phyloP scores from a whole-genome alignment of 2,888 invertebrate species.

The Phania funesta region DNA sequence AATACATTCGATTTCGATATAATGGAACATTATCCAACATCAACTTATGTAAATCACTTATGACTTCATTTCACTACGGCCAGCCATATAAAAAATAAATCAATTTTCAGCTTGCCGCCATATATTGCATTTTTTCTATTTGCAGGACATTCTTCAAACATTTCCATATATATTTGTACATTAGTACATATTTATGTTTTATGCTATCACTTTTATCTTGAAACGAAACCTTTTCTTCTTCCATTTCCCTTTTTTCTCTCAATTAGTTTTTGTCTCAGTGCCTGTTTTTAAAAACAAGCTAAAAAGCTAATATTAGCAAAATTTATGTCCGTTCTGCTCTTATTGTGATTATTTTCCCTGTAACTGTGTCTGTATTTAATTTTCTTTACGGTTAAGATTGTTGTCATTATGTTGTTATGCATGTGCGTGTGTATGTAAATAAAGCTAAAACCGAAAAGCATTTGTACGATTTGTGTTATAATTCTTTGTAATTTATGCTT shows the following conservation, averaged over 20 bases:
- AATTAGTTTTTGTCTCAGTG: constrained; percentile 2
- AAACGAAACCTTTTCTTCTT: constrained; percentile 5
- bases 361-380: background rate
- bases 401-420: background rate
- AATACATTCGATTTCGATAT: no score
- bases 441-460: constrained; percentile 9
- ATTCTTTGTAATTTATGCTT: constrained; percentile 69
- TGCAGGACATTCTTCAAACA: background rate
- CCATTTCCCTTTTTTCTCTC: background rate
- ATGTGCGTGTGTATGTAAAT: background rate
- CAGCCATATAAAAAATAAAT: no score
- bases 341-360: background rate
- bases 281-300: constrained; percentile 40
- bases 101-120: background rate
- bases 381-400: background rate
- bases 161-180: background rate
- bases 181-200: constrained; percentile 6
- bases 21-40: no score
- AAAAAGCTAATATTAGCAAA: constrained; percentile 53
- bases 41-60: no score
- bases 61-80: no score
- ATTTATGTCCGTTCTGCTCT: constrained; percentile 47
- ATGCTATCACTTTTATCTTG: constrained; percentile 25
- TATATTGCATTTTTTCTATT: background rate
- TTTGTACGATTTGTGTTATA: constrained; percentile 24